Percentiles rank a stretch among this genome's conserved stretches.
Evolutionary conservation across 2,113 vertebrate genomes (phyloP).

Genomic region (Siphamia tubifer): DNA sequence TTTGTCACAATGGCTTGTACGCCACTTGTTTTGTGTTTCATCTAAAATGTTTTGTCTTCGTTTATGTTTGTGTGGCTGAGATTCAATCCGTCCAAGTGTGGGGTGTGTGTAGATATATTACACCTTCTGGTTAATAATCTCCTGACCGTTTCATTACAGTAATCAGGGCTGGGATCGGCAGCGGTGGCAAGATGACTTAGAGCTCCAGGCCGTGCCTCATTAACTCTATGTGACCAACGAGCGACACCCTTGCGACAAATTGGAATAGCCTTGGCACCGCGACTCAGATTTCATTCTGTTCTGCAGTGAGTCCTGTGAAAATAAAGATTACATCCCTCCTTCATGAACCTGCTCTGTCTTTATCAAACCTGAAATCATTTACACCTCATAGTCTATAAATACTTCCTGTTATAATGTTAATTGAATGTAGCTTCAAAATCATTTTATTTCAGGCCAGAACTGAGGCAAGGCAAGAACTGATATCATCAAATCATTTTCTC

Average conservation of each 20-base stretch:
- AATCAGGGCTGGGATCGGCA: slow-evolving; percentile 80
- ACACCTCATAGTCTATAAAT: neutral
- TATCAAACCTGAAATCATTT: slow-evolving; percentile 8
- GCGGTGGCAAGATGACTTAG: slow-evolving; percentile 84
- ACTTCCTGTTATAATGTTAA: neutral
- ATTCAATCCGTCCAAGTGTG: slow-evolving; percentile 37
- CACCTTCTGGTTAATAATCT: slow-evolving; percentile 82
- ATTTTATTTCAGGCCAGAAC: no score
- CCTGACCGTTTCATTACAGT: slow-evolving; percentile 84
- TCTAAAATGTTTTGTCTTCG: slow-evolving; percentile 33
- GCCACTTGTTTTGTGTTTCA: slow-evolving; percentile 26
- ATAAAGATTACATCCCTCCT: slow-evolving; percentile 30
- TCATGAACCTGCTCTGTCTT: slow-evolving; percentile 9
- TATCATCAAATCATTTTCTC: no score
- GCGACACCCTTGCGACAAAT: slow-evolving; percentile 74
- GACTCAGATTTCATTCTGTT: slow-evolving; percentile 21
- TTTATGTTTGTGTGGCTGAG: slow-evolving; percentile 9
- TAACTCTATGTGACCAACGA: slow-evolving; percentile 78
- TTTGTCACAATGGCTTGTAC: slow-evolving; percentile 18
- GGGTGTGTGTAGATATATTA: slow-evolving; percentile 37
- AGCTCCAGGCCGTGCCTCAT: slow-evolving; percentile 79
- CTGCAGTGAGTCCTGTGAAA: slow-evolving; percentile 5
- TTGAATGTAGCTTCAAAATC: neutral
- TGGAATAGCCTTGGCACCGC: slow-evolving; percentile 78
- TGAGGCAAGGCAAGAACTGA: no score